A percentile compares a stretch with the other conserved stretches of the same genome.
Evolutionary conservation across 1,140 invertebrate species (phyloP).

Genomic region (Cyphomyrmex costatus): DNA sequence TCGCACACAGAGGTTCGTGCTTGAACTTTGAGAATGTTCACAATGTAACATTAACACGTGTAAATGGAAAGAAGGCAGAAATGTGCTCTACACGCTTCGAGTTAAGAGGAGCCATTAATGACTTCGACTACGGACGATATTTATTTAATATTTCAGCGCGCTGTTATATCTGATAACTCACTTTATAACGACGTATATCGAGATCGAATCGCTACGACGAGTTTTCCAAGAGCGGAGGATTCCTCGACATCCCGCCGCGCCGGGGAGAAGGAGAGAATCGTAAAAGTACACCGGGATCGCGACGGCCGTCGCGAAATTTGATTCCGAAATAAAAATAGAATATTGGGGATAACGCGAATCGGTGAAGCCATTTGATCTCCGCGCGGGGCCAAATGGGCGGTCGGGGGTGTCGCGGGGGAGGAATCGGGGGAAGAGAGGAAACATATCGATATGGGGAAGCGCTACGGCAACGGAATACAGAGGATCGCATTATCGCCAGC

Average conservation of each 20-base stretch:
- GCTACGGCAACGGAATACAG: slow-evolving; percentile 84
- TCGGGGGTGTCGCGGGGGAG: slow-evolving; percentile 66
- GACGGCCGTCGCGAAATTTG: slow-evolving; percentile 82
- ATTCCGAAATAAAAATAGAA: slow-evolving; percentile 86
- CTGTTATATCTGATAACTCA: slow-evolving; percentile 29
- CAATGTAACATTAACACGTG: neutral
- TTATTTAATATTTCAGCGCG: slow-evolving; percentile 2
- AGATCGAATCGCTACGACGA: slow-evolving; percentile 30
- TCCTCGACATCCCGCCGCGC: neutral
- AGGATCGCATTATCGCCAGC: slow-evolving; percentile 83
- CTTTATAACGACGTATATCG: slow-evolving; percentile 31
- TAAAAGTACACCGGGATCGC: slow-evolving; percentile 65
- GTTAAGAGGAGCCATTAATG: neutral
- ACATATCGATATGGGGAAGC: slow-evolving; percentile 86
- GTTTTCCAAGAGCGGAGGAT: neutral
- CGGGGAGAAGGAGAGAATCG: slow-evolving; percentile 46
- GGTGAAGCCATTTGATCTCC: slow-evolving; percentile 87
- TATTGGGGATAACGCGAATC: slow-evolving; percentile 86
- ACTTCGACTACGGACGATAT: neutral
- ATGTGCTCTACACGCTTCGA: neutral
- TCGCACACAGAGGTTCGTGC: neutral
- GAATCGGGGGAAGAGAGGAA: slow-evolving; percentile 78
- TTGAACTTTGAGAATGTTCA: neutral
- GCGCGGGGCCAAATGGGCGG: slow-evolving; percentile 76
- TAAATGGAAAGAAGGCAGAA: neutral